Percentiles rank a stretch among this genome's conserved stretches.
These are phyloP conservation scores for Lasioglossum zephyrum DNA, from an alignment of 2,888 invertebrate species.

Conservation along the genomic window DNA sequence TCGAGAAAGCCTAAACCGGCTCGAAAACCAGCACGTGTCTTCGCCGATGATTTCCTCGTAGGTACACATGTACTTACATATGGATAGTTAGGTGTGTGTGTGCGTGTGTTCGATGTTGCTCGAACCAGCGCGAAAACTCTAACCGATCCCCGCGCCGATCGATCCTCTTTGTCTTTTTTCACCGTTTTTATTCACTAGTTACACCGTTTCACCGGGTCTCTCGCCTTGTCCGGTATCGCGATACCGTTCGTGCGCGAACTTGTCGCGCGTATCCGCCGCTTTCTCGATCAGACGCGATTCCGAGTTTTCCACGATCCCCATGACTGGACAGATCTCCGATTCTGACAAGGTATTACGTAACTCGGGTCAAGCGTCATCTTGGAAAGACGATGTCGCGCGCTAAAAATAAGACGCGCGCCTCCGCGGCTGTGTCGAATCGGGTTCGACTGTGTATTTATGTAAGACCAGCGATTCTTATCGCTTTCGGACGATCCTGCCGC, in stretches of 20 bases:
- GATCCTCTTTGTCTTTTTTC: background rate
- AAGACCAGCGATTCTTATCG: background rate
- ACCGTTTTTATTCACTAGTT: background rate
- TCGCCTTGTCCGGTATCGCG: background rate
- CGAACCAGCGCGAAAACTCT: background rate
- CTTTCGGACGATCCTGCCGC: background rate
- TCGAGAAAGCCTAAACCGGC: background rate
- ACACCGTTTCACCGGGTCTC: background rate
- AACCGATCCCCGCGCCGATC: background rate
- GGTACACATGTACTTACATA: background rate
- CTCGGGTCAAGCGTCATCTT: conserved; percentile 28
- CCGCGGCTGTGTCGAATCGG: background rate
- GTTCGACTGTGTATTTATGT: background rate
- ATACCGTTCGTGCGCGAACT: background rate
- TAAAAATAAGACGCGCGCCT: conserved; percentile 23
- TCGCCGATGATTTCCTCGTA: background rate
- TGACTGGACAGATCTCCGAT: conserved; percentile 3
- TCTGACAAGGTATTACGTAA: conserved; percentile 34
- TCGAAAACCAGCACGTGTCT: background rate
- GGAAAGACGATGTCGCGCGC: conserved; percentile 16
- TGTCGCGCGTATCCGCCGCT: background rate
- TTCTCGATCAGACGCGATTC: background rate
- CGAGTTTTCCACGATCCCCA: background rate
- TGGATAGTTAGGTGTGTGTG: background rate
- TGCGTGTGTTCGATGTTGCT: background rate